Evolutionary conservation across 1,140 invertebrate genomes (phyloP), one percentile per base, ranked within the genome.

Genomic region (Drosophila sp.): DNA sequence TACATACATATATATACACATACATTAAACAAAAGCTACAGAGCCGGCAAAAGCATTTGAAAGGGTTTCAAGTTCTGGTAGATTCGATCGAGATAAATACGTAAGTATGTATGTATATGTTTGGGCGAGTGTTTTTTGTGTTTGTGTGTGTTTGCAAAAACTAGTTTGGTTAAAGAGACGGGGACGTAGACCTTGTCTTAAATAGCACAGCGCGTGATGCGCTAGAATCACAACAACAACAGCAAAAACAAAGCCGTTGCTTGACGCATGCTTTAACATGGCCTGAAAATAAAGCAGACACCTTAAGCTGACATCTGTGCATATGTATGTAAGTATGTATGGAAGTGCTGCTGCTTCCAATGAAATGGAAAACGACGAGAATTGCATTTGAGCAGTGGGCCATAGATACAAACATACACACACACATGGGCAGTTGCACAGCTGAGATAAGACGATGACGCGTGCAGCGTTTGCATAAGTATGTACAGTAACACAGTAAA

Each of bases 181-280:
- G 69, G 69, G 62, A 65, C 51, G 69, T 66, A 72, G 69, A 72
- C 69, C 69, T 72, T 72, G 69, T 72, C 69, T 72, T 72, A 72
- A 73, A 50, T 78, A 75, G 76, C 77, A 75, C 40, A 59, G 43
- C 78, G 78, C 78, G 71, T 71, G 77, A 79, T 79, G 76, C 50
- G 66, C 50, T 56, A 43, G 46, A 32, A 45, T 27, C 38, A 53
- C 57, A 69, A 18, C 29, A 50, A 14, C 16, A 64, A 48, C 18
- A 56, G 50, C 32, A 27, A 21, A 41, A 64, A 14, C 36, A 11
- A 18, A 50, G 53, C 5, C 11, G 14, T 57, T 36, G 41, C 34
- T 41, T 53, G 61, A 63, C 61, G 48, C 36, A 53, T 43, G 38
- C 14, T 40, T 56, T 50, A 27, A 48, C 36, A 21, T n/a, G 48